Evolutionary conservation across 2,113 vertebrate species (phyloP), one percentile per base, ranked within the genome.

Genomic region (Chaetodon auriga): DNA sequence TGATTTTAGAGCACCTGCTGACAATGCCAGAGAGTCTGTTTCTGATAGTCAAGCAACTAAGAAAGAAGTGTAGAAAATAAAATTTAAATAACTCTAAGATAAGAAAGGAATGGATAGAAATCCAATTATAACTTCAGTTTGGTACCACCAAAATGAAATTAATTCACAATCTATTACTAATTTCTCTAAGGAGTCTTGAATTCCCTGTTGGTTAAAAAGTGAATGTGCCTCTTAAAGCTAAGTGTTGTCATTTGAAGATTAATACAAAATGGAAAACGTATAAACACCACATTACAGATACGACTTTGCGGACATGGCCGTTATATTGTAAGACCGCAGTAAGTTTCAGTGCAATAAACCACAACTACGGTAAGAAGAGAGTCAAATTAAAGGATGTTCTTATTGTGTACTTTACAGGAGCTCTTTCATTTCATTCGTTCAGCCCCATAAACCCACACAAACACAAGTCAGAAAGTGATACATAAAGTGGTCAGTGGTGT

Each of bases 121-220:
- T 71, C 43, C 60, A 82, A 85, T 77, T 82, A 73, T 80, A 35
- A 82, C 43, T 86, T 85, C 54, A 30, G 41, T 75, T 82, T 75
- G n/a, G 43, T 68, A 68, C 41, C 25, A 46, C 12, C n/a, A 63
- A 71, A 73, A 71, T 48, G 11, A 48, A 80, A 87, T 77, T 25
- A 71, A 77, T 76, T 80, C 41, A 77, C 41, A 68, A 38, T 82
- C 51, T 69, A 30, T 46, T 57, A 48, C 35, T 58, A 36, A 69
- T 72, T 87, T 89, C 57, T 89, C 75, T 0, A 23, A 80, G 72
- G 58, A 81, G 30, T 18, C 18, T 69, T 15, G 38, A 45, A 68
- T 53, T 54, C 38, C 43, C 60, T 19, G 6, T 54, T 68, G 55
- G 51, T 53, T 30, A 41, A 75, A 35, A 70, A 23, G 35, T 57